Evolutionary conservation across 2,888 invertebrate genomes (phyloP).

Genomic region (Eurois occulta): DNA sequence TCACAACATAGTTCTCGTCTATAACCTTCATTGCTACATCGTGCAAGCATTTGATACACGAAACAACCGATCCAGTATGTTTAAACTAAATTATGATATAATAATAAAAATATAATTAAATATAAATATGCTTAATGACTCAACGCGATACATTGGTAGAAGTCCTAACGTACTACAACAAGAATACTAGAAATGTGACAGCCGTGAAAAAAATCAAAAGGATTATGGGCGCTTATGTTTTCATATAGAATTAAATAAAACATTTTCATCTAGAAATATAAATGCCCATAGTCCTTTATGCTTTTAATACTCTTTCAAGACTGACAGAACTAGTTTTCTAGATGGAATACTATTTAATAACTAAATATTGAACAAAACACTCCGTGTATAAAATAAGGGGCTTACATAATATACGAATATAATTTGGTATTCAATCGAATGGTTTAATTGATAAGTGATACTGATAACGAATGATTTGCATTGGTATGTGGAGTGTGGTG

Average conservation of each 20-base stretch:
- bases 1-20: conserved; percentile 81
- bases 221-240: not conserved
- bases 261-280: not conserved
- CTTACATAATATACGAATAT: conserved; percentile 59
- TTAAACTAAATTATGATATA: conserved; percentile 61
- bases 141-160: conserved; percentile 70
- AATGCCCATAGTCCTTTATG: not conserved
- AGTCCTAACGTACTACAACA: conserved; percentile 55
- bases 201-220: not conserved
- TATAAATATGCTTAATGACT: conserved; percentile 69
- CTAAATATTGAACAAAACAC: conserved; percentile 59
- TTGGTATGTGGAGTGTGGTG: conserved; percentile 42
- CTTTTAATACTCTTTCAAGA: not conserved
- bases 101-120: conserved; percentile 61
- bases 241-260: not conserved
- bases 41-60: conserved; percentile 66
- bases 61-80: conserved; percentile 58
- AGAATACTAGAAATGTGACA: not conserved
- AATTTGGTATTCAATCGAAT: conserved; percentile 65
- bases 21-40: conserved; percentile 64
- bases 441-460: conserved; percentile 44
- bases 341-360: conserved; percentile 34
- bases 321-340: not conserved
- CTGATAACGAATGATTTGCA: conserved; percentile 56
- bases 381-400: conserved; percentile 51